A percentile compares a stretch with the other conserved stretches of the same genome.
These are phyloP conservation scores for Thryonomys swinderianus DNA, from an alignment of 2,113 vertebrate species.

Conservation along the genomic window DNA sequence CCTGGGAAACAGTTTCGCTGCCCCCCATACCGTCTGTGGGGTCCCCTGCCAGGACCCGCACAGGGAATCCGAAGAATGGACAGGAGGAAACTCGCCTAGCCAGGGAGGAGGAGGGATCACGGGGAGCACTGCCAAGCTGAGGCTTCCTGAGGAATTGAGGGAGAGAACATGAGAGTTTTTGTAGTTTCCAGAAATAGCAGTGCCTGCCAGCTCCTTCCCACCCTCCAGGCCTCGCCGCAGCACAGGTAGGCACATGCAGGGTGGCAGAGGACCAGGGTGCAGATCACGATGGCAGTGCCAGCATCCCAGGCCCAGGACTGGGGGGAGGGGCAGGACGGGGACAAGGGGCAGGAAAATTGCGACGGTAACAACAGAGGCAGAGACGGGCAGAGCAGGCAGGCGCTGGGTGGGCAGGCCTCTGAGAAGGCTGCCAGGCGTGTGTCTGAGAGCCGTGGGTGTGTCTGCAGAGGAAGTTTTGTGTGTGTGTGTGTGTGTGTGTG, in stretches of 20 bases:
- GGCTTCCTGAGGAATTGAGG: slow-evolving; percentile 39
- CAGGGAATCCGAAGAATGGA: not conserved
- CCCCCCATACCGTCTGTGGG: not conserved
- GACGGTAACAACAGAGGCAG: not conserved
- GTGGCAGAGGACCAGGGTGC: slow-evolving; percentile 28
- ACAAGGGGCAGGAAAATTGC: not conserved
- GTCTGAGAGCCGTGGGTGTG: slow-evolving; percentile 41
- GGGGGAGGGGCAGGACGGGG: not conserved
- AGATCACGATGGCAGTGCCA: not conserved
- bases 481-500: not conserved
- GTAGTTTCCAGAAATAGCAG: slow-evolving; percentile 72
- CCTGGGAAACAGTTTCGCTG: not conserved
- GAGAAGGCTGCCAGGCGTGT: not conserved
- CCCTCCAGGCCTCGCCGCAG: slow-evolving; percentile 11
- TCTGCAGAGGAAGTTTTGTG: slow-evolving; percentile 64
- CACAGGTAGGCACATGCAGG: slow-evolving; percentile 65
- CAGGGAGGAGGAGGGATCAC: not conserved
- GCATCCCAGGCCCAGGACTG: slow-evolving; percentile 28
- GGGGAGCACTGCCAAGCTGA: not conserved
- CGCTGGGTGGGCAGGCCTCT: not conserved
- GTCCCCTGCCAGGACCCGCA: not conserved
- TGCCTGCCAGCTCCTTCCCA: slow-evolving; percentile 50
- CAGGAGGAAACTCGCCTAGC: not conserved
- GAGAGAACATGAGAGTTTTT: slow-evolving; percentile 43
- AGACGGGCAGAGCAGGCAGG: not conserved